A percentile compares a stretch with the other conserved stretches of the same genome.
Evolutionary conservation across 2,888 invertebrate genomes (phyloP).

Genomic region (Latheticus oryzae): DNA sequence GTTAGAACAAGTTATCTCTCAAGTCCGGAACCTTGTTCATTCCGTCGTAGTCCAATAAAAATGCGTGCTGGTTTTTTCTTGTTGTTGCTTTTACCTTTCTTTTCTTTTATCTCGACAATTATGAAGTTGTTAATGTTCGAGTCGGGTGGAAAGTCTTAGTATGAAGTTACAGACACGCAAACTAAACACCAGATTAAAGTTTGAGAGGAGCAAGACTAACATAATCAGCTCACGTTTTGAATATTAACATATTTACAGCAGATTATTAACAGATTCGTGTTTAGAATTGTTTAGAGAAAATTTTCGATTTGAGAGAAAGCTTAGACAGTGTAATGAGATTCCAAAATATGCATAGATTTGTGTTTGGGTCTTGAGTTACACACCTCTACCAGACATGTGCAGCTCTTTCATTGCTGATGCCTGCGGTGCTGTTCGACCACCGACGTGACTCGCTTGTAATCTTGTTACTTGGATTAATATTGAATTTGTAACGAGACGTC

Average conservation of each 20-base stretch:
- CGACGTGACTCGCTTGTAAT: slow-evolving; percentile 54
- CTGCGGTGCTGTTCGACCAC: slow-evolving; percentile 40
- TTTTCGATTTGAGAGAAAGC: slow-evolving; percentile 48
- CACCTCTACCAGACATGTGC: slow-evolving; percentile 45
- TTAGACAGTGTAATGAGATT: slow-evolving; percentile 66
- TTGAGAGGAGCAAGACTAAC: slow-evolving; percentile 44
- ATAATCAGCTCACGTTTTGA: slow-evolving; percentile 50
- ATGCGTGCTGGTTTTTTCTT: slow-evolving; percentile 11
- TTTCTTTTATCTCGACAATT: slow-evolving; percentile 34
- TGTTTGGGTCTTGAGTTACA: slow-evolving; percentile 52
- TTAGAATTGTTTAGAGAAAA: slow-evolving; percentile 28
- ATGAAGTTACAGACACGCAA: slow-evolving; percentile 47
- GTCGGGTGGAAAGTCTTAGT: slow-evolving; percentile 37
- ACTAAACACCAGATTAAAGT: slow-evolving; percentile 50
- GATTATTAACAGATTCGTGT: slow-evolving; percentile 47
- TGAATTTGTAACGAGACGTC: slow-evolving; percentile 56
- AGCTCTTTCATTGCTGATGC: slow-evolving; percentile 12
- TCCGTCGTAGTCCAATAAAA: slow-evolving; percentile 6
- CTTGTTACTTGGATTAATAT: slow-evolving; percentile 58
- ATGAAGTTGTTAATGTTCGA: slow-evolving; percentile 40
- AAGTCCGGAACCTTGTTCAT: slow-evolving; percentile 16
- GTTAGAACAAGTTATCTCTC: slow-evolving; percentile 15
- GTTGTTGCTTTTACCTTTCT: slow-evolving; percentile 19
- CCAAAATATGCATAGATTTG: slow-evolving; percentile 65
- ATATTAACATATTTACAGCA: slow-evolving; percentile 50